Evolutionary conservation across 2,888 invertebrate species (phyloP), one percentile per base, ranked within the genome.

Genomic region (Ernsta delagoae): DNA sequence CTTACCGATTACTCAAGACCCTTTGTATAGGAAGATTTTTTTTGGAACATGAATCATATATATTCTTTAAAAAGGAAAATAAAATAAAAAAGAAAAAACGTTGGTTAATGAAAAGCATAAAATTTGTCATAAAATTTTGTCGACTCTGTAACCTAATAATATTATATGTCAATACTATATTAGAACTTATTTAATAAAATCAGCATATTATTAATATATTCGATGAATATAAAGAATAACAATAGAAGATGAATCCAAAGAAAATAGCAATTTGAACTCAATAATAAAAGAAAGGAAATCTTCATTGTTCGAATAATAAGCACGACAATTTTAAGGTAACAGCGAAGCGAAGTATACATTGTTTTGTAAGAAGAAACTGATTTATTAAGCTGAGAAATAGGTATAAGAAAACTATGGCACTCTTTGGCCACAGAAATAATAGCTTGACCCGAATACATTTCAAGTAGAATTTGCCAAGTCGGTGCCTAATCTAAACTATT

Each of bases 331-430:
- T 41, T 60, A 9, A 66, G 59, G 65, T 60, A 57, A 60, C 34
- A 59, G 9, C 43, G 24, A 53, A 59, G 66, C 7, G 31, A 39
- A 7, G 39, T 39, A 39, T 43, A 60, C 54, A 60, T 34, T 43
- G 24, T 65, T 59, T 31, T 59, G n/a, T 60, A 53, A 53, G 41
- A 11, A 53, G 16, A 53, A 59, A 66, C 66, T 60, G 53, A 53
- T 53, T 53, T 53, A 53, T 53, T 24, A 53, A 53, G 53, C 53
- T 53, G 24, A 53, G 16, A 66, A 66, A 60, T 54, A n/a, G n/a
- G n/a, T n/a, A 66, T 53, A 60, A 60, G 66, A 60, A 54, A 60
- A 66, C 66, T 66, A 60, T 54, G 34, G 11, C 59, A 54, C 60
- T 66, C 53, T 66, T 43, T 43, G 34, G 60, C 43, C 41, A 60